Base-by-base conservation (phyloP, 2,113 vertebrate species). In the Capra hircus region DNA sequence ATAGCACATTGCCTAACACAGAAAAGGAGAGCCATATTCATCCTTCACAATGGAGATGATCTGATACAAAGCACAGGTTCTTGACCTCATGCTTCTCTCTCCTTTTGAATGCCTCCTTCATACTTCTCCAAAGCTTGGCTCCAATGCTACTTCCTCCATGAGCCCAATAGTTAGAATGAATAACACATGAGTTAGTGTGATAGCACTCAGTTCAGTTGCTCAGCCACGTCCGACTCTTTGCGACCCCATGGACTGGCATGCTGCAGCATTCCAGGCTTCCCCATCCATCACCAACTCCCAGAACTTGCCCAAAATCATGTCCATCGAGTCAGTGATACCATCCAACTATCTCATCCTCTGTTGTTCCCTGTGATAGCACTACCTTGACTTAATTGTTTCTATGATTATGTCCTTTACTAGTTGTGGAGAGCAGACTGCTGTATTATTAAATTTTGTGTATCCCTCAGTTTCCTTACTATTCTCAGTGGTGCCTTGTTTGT, bases 351-450 rank as follows among this genome's bases (percentile, higher is more conserved):
- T 36, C 17, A 36, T 36, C 64, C 19, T 36, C n/a, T 36, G n/a
- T 23, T 3, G 0, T n/a, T 64, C 2, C 64, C n/a, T 50, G 5
- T 52, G 53, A 48, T 36, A 88, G 30, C 4, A 6, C 21, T 9
- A 12, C 11, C n/a, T 50, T 13, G 15, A 15, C 33, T 78, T 86
- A 64, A 87, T 80, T 83, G 50, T 52, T 93, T 40, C 57, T 62
- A 1, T 43, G 55, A 84, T 52, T 13, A 6, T 53, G 71, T 78
- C 53, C 55, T 55, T 57, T 36, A 5, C 60, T 40, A 53, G 17
- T 25, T 10, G 9, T 1, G 1, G 36, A n/a, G 50, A 43, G 36
- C 28, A 81, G 27, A 80, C 10, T 36, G 36, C 36, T 28, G 6
- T 14, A 43, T 59, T 36, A 7, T 33, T 62, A 27, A n/a, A 5